These are phyloP conservation scores for Oegoconia quadripuncta DNA, from an alignment of 2,888 invertebrate genomes.

Conservation along the genomic window DNA sequence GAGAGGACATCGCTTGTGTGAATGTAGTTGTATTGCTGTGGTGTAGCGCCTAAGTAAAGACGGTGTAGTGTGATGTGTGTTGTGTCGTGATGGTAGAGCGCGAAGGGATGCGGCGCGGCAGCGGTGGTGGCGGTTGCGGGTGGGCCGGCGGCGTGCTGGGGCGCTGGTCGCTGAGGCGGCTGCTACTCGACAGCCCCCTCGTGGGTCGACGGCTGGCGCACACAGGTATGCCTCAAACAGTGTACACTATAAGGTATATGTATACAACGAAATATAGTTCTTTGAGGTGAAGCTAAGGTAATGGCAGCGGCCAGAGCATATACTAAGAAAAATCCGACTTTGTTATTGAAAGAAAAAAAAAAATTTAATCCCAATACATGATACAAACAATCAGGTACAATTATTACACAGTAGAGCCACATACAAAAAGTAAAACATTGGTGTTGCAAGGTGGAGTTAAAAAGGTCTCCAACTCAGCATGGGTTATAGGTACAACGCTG, in stretches of 20 bases:
- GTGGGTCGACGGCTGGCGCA: conserved; percentile 81
- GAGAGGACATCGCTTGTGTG: conserved; percentile 40
- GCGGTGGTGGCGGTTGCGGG: conserved; percentile 58
- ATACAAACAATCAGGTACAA: no score
- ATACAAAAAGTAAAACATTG: no score
- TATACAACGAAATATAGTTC: no score
- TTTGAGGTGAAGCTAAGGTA: no score
- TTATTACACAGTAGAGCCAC: no score
- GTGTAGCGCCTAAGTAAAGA: conserved; percentile 25
- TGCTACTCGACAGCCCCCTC: conserved; percentile 85
- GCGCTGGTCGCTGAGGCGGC: conserved; percentile 83
- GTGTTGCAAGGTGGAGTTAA: no score
- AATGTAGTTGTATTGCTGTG: conserved; percentile 22
- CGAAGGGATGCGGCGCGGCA: conserved; percentile 64
- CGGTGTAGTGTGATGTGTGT: conserved; percentile 51
- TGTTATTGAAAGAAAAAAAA: no score
- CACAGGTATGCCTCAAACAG: conserved; percentile 40
- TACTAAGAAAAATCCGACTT: no score
- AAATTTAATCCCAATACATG: no score
- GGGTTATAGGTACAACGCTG: no score
- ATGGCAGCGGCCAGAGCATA: no score
- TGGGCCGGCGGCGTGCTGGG: conserved; percentile 71
- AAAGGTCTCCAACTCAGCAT: no score
- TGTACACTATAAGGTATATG: not conserved
- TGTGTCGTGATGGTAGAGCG: conserved; percentile 63